Percentiles rank a stretch among this genome's conserved stretches.
These are phyloP conservation scores for Chrysotoxum bicinctum DNA, from an alignment of 2,888 invertebrate genomes.

Conservation along the genomic window DNA sequence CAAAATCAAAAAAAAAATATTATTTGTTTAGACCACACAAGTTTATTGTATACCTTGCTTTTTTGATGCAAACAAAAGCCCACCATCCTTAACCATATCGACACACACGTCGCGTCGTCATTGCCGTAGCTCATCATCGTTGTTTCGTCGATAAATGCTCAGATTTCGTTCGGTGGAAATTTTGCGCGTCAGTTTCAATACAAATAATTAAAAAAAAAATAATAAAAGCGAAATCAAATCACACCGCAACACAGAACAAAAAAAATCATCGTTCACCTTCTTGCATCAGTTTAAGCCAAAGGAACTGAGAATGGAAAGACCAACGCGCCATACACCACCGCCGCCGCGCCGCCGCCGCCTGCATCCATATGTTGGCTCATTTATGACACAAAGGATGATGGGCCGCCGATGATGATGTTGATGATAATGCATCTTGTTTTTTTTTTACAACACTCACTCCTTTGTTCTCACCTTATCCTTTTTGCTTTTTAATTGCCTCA, in stretches of 20 bases:
- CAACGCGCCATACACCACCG: not conserved
- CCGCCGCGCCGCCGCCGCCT: conserved; percentile 33
- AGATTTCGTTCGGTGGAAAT: conserved; percentile 68
- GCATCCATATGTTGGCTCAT: conserved; percentile 65
- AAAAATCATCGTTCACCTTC: conserved; percentile 54
- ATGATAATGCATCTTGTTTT: conserved; percentile 55
- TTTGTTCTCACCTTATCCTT: conserved; percentile 67
- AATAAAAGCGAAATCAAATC: conserved; percentile 51
- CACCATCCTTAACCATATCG: conserved; percentile 54
- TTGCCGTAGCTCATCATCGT: not conserved
- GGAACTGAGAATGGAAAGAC: not conserved
- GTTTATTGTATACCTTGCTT: conserved; percentile 30
- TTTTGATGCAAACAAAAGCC: conserved; percentile 56
- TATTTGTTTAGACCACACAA: conserved; percentile 63
- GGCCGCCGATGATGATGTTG: conserved; percentile 4
- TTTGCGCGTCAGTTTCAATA: conserved; percentile 66
- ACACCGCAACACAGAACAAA: conserved; percentile 31
- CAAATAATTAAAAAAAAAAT: conserved; percentile 34
- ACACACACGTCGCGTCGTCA: conserved; percentile 54
- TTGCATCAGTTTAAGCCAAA: not conserved
- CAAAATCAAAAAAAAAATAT: conserved; percentile 39
- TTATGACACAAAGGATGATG: conserved; percentile 70
- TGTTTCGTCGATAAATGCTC: conserved; percentile 54
- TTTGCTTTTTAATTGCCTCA: conserved; percentile 46
- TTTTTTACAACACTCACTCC: conserved; percentile 26